Base-by-base conservation (phyloP, 2,113 vertebrate genomes). In the Heterochromis multidens region DNA sequence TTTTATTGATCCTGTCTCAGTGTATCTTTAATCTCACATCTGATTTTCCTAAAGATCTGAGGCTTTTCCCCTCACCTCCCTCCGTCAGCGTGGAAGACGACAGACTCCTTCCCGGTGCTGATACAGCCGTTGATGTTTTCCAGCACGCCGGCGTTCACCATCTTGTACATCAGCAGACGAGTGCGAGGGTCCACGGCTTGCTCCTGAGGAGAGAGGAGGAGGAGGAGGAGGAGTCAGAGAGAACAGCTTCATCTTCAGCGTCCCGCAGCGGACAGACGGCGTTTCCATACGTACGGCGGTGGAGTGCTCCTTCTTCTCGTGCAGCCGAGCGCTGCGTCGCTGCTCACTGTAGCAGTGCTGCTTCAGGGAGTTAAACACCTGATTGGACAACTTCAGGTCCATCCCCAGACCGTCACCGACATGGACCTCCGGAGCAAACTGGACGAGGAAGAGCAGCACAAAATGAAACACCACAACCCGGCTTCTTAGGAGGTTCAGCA, bases 231-330 rank as follows among this genome's bases (percentile, higher is more conserved):
- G 43, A 25, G 40, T 23, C 13, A 59, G n/a, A 56, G 4, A 49
- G 43, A 19, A 5, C 46, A 7, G 16, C 70, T 76, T 43, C 35
- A 3, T n/a, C 62, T 25, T 25, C 40, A 19, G 12, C n/a, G 9
- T 2, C 16, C 43, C 21, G 46, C 31, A 11, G 61, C 6, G 61
- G 60, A 33, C 4, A 2, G 21, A 9, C 10, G 19, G 49, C 5
- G 14, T 58, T 40, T 16, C 7, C 2, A 1, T 81, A 93, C 97
- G 88, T 94, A 99, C 99, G 13, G 98, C 96, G 29, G 99, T 99
- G 49, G 99, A 99, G 91, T 99, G 98, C 86, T 99, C 99, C 91
- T 99, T 99, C 92, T 99, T 99, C 79, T 99, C 99, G 49, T 99
- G 98, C 5, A 99, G 95, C 13, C 97, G 94, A 86, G 98, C 97